These are phyloP conservation scores for Notiomystis cincta DNA, from an alignment of 2,113 vertebrate genomes.

Conservation along the genomic window DNA sequence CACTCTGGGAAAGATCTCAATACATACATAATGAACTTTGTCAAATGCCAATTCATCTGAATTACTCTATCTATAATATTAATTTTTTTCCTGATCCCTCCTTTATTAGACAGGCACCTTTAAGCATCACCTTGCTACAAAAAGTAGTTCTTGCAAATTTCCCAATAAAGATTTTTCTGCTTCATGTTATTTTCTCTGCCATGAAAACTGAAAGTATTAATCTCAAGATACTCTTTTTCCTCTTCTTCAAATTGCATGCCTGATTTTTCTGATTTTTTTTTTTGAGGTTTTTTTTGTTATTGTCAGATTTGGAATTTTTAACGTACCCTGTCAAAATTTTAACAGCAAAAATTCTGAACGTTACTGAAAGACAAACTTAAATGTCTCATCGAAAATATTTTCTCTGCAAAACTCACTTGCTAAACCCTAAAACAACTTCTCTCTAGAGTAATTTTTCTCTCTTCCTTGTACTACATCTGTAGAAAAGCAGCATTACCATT, in stretches of 20 bases:
- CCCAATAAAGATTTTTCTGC: neutral
- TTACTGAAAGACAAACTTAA: neutral
- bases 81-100: neutral
- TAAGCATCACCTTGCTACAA: neutral
- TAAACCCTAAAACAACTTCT: neutral
- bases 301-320: neutral
- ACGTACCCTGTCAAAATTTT: neutral
- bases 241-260: neutral
- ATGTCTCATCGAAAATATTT: neutral
- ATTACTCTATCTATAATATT: neutral
- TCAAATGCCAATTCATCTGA: neutral
- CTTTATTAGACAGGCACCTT: accelerated
- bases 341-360: neutral
- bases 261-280: neutral
- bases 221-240: neutral
- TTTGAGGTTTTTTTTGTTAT: neutral
- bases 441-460: neutral
- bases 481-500: neutral
- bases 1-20: neutral
- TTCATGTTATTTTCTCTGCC: neutral
- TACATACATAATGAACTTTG: neutral
- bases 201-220: neutral
- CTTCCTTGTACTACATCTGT: neutral
- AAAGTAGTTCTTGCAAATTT: neutral
- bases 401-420: neutral